phyloP scores from a whole-genome alignment of 2,797 vertebrate species.

The Picus viridis region DNA sequence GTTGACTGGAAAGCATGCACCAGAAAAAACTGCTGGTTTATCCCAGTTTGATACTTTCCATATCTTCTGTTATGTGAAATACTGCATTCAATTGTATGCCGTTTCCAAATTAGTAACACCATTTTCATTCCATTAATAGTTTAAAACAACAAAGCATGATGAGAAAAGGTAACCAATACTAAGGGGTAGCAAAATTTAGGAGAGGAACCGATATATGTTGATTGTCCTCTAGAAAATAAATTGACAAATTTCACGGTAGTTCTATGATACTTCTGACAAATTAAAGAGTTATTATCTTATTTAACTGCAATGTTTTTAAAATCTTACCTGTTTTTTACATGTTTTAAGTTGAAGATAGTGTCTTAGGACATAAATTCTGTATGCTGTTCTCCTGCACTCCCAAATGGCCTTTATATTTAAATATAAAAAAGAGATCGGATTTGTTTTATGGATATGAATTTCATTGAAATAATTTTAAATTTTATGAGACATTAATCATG shows the following conservation, averaged over 20 bases:
- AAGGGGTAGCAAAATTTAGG: background rate
- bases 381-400: background rate
- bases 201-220: background rate
- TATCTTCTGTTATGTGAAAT: background rate
- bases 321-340: background rate
- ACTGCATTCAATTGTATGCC: background rate
- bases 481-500: conserved; percentile 73
- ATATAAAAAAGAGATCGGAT: conserved; percentile 30
- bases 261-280: background rate
- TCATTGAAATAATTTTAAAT: conserved; percentile 66
- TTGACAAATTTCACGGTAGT: background rate
- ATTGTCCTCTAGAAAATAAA: background rate
- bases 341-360: background rate
- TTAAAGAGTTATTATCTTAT: background rate
- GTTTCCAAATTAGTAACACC: background rate
- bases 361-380: background rate
- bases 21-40: background rate
- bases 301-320: background rate
- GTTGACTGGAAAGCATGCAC: background rate
- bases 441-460: conserved; percentile 66
- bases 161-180: background rate
- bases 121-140: background rate
- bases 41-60: background rate
- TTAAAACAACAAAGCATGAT: background rate
- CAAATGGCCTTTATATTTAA: background rate